Evolutionary conservation across 2,113 vertebrate species (phyloP).

Genomic region (Meleagris gallopavo): DNA sequence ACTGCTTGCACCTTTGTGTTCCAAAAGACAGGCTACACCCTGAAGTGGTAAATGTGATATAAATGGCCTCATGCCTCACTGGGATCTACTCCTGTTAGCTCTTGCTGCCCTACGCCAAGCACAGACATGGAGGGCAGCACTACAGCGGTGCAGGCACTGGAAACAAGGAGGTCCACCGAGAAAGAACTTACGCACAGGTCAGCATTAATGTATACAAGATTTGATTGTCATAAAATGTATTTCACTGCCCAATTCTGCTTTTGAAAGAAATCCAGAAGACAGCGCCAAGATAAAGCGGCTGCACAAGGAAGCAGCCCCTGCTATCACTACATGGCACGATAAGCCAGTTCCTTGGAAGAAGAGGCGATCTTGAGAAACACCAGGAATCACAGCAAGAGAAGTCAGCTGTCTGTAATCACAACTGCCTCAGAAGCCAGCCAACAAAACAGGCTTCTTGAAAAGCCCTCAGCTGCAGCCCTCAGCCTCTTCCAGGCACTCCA

Average conservation of each 20-base stretch:
- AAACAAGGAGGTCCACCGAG: not conserved
- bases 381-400: fast-evolving
- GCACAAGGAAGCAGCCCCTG: not conserved
- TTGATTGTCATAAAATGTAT: not conserved
- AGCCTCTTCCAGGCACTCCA: not conserved
- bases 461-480: not conserved
- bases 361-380: fast-evolving
- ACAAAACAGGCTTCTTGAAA: not conserved
- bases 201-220: not conserved
- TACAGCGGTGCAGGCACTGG: fast-evolving
- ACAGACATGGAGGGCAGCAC: not conserved
- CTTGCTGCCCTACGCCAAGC: not conserved
- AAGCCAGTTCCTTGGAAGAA: not conserved
- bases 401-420: not conserved
- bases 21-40: not conserved
- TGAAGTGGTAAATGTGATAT: fast-evolving
- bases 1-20: not conserved
- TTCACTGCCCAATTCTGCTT: not conserved
- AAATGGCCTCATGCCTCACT: fast-evolving
- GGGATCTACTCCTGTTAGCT: not conserved
- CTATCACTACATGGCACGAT: fast-evolving
- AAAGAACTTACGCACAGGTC: not conserved
- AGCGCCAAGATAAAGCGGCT: not conserved
- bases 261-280: constrained; percentile 29
- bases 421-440: fast-evolving